These are phyloP conservation scores for Gambusia holbrooki DNA, from an alignment of 2,113 vertebrate genomes.

Conservation along the genomic window DNA sequence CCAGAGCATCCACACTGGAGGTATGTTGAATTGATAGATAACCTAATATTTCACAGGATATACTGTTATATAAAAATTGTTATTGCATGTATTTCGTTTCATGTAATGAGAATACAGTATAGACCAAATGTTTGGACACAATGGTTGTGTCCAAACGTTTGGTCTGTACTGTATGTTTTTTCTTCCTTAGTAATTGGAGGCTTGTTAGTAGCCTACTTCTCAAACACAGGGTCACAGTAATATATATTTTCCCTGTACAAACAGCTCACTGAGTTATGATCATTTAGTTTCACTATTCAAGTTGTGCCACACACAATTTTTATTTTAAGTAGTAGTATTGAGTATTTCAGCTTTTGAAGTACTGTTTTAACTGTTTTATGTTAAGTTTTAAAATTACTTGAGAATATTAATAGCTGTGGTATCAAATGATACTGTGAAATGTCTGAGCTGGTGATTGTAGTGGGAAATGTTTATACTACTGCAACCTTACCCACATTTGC, in stretches of 20 bases:
- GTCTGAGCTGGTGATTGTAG: not conserved
- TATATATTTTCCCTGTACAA: too few species aligned
- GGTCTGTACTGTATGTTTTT: not conserved
- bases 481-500: not conserved
- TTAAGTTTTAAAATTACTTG: too few species aligned
- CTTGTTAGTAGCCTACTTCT: not conserved
- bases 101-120: not conserved
- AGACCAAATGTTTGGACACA: too few species aligned
- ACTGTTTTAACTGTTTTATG: too few species aligned
- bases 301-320: too few species aligned
- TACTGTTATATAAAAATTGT: not conserved
- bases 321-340: too few species aligned
- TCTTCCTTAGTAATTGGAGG: not conserved
- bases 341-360: too few species aligned
- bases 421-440: not conserved
- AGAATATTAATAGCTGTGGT: too few species aligned
- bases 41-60: too few species aligned
- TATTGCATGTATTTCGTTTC: not conserved
- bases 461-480: not conserved
- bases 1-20: constrained; percentile 81
- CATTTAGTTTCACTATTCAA: too few species aligned
- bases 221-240: not conserved
- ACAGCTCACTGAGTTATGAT: too few species aligned
- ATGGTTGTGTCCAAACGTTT: too few species aligned
- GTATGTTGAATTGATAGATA: constrained; percentile 51